Evolutionary conservation across 2,888 invertebrate species (phyloP).

Genomic region (Mylabris sibirica): DNA sequence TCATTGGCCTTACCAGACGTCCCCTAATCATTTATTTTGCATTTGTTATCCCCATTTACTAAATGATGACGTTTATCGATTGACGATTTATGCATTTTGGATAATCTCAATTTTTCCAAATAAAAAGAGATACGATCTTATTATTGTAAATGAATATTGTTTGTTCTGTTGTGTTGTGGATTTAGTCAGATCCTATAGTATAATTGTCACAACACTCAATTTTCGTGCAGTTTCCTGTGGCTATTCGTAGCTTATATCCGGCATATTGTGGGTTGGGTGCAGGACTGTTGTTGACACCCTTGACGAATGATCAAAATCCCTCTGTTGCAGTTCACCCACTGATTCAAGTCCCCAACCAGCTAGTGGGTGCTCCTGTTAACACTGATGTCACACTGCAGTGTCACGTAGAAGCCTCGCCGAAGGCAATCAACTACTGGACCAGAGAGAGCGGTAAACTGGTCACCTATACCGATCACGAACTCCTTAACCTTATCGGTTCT

Average conservation of each 20-base stretch:
- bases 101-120: not conserved
- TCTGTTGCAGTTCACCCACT: conserved; percentile 82
- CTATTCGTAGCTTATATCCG: conserved; percentile 46
- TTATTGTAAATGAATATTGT: conserved; percentile 11
- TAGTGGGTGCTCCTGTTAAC: conserved; percentile 86
- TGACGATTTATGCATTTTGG: not conserved
- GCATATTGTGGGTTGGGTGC: conserved; percentile 39
- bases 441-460: conserved; percentile 80
- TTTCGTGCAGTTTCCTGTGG: conserved; percentile 42
- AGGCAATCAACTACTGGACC: conserved; percentile 94
- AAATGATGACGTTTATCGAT: not conserved
- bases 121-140: not conserved
- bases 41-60: conserved; percentile 10
- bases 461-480: conserved; percentile 9
- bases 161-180: conserved; percentile 26
- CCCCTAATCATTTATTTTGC: conserved; percentile 14
- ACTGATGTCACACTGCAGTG: conserved; percentile 86
- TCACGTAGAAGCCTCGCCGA: conserved; percentile 90
- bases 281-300: conserved; percentile 39
- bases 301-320: conserved; percentile 44
- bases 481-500: conserved; percentile 9
- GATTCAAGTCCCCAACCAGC: conserved; percentile 92
- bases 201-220: conserved; percentile 43
- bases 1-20: conserved; percentile 42
- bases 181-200: conserved; percentile 32